Conservation (phyloP, 2,797 vertebrate species). For the Nannoperca australis region DNA sequence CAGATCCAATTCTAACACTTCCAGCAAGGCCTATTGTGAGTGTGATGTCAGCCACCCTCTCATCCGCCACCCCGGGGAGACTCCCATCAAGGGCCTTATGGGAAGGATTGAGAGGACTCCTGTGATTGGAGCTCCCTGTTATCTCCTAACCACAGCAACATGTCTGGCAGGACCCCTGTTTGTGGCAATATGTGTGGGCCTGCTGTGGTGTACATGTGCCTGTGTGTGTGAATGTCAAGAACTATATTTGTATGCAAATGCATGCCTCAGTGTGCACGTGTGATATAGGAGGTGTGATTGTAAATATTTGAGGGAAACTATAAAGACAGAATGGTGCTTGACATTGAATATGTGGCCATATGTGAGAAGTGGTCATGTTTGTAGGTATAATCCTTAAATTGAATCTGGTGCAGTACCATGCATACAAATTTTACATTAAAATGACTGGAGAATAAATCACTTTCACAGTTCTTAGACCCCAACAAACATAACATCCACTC, state of each 20-base stretch:
- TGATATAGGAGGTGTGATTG: slow-evolving; percentile 4
- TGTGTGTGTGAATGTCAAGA: slow-evolving; percentile 40
- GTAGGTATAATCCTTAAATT: slow-evolving; percentile 11
- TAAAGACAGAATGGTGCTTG: slow-evolving; percentile 2
- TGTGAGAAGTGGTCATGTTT: slow-evolving; percentile 14
- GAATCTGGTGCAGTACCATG: not conserved
- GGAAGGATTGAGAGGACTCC: slow-evolving; percentile 55
- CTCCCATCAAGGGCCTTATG: slow-evolving; percentile 47
- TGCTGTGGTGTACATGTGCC: slow-evolving; percentile 14
- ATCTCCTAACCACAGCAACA: slow-evolving; percentile 71
- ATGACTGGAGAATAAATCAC: not conserved
- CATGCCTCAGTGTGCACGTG: slow-evolving; percentile 6
- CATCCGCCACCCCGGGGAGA: slow-evolving; percentile 53
- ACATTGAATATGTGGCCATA: slow-evolving; percentile 5
- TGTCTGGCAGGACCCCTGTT: slow-evolving; percentile 54
- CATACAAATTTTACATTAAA: slow-evolving; percentile 14
- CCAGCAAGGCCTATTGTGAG: slow-evolving; percentile 49
- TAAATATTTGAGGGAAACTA: slow-evolving; percentile 30
- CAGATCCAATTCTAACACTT: slow-evolving; percentile 50
- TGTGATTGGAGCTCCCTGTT: slow-evolving; percentile 70
- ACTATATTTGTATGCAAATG: slow-evolving; percentile 49
- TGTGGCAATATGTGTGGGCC: slow-evolving; percentile 28
- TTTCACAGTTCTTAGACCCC: not conserved
- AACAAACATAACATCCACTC: not conserved
- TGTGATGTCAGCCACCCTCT: slow-evolving; percentile 61